Evolutionary conservation across 2,113 vertebrate genomes (phyloP), one percentile per base, ranked within the genome.

Genomic region (Gymnobelideus leadbeateri): DNA sequence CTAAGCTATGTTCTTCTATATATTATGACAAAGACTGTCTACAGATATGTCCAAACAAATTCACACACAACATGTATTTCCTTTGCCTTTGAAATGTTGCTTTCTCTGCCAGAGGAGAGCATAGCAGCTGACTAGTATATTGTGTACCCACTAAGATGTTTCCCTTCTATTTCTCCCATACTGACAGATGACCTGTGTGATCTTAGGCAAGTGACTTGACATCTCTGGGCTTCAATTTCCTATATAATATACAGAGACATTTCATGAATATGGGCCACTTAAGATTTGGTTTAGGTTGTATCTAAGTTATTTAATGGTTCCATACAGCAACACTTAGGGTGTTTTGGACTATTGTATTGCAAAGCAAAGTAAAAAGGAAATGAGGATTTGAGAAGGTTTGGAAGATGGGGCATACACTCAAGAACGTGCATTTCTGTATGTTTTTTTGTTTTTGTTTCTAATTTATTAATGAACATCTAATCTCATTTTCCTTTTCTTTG

Each of bases 251-350:
- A 49, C 47, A 49, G 6, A 49, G 6, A 49, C 8, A 77, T 3
- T 0, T 0, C 0, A 43, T 37, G 49, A 2, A 2, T 50, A 19
- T 0, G 0, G 31, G 31, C 54, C 2, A 7, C 4, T 5, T 37
- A 53, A 8, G 0, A 0, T 54, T 49, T 54, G 57, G 26, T 51
- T 0, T 3, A 90, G 89, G 24, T 37, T 2, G 21, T 8, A 1
- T 37, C 23, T 49, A 46, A 37, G 49, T 92, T 14, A 52, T 52
- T 49, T 0, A 0, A 0, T 16, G 90, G 43, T 7, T 68, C 57
- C 31, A 31, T 31, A 68, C 57, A 12, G 31, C 11, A 68, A 31
- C 3, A 37, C 14, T 68, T 68, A 37, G 28, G 31, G 12, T 37
- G 28, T 26, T 37, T 3, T 4, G 31, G 0, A 68, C 31, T 68